These are phyloP conservation scores for Tipula helvola DNA, from an alignment of 2,888 invertebrate genomes.

Conservation along the genomic window DNA sequence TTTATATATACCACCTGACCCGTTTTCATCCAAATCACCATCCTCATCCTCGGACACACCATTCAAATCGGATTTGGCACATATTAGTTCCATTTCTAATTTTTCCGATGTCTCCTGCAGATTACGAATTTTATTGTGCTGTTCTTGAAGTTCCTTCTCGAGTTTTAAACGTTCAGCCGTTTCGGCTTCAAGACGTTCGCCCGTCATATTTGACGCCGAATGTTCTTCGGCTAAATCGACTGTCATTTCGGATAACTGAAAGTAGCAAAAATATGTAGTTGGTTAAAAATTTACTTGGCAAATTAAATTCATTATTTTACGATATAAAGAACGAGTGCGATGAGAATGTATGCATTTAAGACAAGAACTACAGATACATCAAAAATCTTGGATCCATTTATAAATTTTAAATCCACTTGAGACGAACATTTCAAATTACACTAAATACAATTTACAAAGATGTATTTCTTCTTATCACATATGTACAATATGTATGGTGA, in stretches of 20 bases:
- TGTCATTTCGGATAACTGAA: constrained; percentile 80
- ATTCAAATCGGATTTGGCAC: constrained; percentile 53
- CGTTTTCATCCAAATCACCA: constrained; percentile 46
- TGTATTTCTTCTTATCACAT: neutral
- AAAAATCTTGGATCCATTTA: neutral
- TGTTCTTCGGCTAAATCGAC: constrained; percentile 89
- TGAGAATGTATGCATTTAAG: neutral
- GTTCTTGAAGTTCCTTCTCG: constrained; percentile 77
- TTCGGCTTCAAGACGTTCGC: constrained; percentile 83
- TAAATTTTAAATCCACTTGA: neutral
- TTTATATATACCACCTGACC: constrained; percentile 56
- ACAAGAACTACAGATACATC: neutral
- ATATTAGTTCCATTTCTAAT: constrained; percentile 74
- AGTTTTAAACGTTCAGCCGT: constrained; percentile 69
- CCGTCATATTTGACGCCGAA: constrained; percentile 74
- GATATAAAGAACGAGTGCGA: neutral
- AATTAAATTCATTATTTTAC: neutral
- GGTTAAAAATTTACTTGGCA: neutral
- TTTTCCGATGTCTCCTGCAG: constrained; percentile 70
- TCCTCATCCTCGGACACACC: constrained; percentile 54
- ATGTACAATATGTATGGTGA: neutral
- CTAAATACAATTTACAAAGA: neutral
- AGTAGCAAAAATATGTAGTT: constrained; percentile 18
- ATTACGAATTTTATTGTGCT: constrained; percentile 61
- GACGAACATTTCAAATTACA: neutral